Evolutionary conservation across 2,888 invertebrate species (phyloP).

Genomic region (Coenonympha glycerion): DNA sequence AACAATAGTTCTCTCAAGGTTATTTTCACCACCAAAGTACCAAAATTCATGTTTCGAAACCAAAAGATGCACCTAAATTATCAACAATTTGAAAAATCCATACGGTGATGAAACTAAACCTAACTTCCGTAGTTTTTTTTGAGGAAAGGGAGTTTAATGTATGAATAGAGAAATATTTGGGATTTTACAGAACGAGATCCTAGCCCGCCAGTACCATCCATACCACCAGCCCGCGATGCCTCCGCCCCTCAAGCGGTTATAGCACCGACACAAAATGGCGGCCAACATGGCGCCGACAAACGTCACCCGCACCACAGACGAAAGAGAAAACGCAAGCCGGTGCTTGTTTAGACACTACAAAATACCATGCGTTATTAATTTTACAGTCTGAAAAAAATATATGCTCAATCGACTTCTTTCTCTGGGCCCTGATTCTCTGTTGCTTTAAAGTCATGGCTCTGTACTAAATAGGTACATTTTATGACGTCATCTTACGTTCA

Average conservation of each 20-base stretch:
- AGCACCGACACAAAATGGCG: conserved; percentile 50
- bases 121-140: conserved; percentile 17
- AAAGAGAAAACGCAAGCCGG: conserved; percentile 62
- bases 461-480: background rate
- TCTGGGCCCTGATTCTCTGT: conserved; percentile 3
- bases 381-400: conserved; percentile 26
- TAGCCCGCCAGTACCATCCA: conserved; percentile 69
- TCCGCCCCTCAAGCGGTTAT: conserved; percentile 65
- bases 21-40: conserved; percentile 25
- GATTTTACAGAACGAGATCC: conserved; percentile 67
- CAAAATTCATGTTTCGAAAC: background rate
- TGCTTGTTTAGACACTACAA: conserved; percentile 50
- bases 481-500: no score
- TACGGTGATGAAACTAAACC: conserved; percentile 24
- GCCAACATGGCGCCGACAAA: conserved; percentile 33
- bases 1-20: conserved; percentile 21
- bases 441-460: background rate
- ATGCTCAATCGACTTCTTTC: conserved; percentile 44
- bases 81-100: background rate
- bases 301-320: conserved; percentile 52
- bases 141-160: conserved; percentile 43
- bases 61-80: background rate
- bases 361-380: conserved; percentile 24
- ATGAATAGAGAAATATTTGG: conserved; percentile 67
- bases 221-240: conserved; percentile 68